Base-by-base conservation (phyloP, 2,888 invertebrate species). In the Oligia strigilis region DNA sequence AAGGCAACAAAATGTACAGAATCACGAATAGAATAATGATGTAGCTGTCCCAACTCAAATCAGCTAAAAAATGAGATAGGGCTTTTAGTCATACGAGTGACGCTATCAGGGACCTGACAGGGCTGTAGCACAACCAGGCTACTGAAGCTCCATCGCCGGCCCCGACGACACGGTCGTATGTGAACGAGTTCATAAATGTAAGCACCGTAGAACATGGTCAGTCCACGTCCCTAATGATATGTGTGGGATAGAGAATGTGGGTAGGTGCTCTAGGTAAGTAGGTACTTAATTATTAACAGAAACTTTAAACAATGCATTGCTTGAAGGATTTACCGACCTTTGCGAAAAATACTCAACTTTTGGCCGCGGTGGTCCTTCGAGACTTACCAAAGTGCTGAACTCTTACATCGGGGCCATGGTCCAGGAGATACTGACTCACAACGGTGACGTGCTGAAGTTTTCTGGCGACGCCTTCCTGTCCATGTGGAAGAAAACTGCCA, bases 401-500 rank as follows among this genome's bases (percentile, higher is more conserved):
- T 97, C 97, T 4, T 98, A 98, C 92, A 98, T 98, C 86, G 98
- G 98, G 0, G 97, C 98, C 0, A 98, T 98, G 97, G 98, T 98
- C 0, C 98, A 98, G 90, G 98, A 98, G 92, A 98, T 98, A 81
- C 92, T 98, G 55, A 97, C 97, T 0, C 97, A 97, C 85, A 97
- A 97, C 75, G 98, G 98, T 0, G 98, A 98, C 85, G 97, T 98
- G 2, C 93, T 98, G 1, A 98, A 98, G 92, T 98, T 98, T 91
- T 98, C 98, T 17, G 98, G 97, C 3, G 98, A 98, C 85, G 98
- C 98, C 4, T 98, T 98, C 90, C 94, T 98, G 2, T 97, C 98
- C 0, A 97, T 98, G 96, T 98, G 98, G 98, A 98, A 98, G 92
- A 96, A 97, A 52, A 94, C 96, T 0, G 92, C 96, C 0, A 95